These are phyloP conservation scores for Coenobita brevimanus DNA, from an alignment of 1,140 invertebrate genomes.

Conservation along the genomic window DNA sequence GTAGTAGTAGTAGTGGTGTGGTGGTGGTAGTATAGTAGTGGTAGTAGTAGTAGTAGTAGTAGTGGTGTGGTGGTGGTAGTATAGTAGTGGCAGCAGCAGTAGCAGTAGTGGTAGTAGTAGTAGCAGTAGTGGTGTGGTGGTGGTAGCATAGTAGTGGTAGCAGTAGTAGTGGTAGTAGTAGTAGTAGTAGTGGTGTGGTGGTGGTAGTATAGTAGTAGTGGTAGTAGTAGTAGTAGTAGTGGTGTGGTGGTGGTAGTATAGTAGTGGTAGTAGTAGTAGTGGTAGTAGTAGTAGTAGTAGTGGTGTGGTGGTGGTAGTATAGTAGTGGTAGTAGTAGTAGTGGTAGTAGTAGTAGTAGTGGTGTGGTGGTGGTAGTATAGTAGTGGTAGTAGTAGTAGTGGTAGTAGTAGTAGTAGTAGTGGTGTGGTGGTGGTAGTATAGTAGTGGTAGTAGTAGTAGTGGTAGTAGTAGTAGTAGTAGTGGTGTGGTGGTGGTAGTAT, in stretches of 20 bases:
- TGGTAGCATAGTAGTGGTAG: no score
- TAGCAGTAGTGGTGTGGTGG: no score
- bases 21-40: no score
- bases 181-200: background rate
- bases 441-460: slow-evolving; percentile 9
- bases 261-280: no score
- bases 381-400: slow-evolving; percentile 6
- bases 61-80: no score
- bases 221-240: background rate
- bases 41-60: no score
- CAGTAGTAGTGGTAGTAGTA: background rate
- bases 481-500: background rate
- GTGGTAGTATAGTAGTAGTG: background rate
- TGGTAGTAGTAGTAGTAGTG: background rate
- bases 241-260: background rate
- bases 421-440: background rate
- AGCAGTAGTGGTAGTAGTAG: no score
- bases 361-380: background rate
- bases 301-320: background rate
- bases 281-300: background rate
- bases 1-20: no score
- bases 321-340: background rate
- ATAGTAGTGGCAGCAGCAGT: no score
- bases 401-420: slow-evolving; percentile 7
- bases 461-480: slow-evolving; percentile 8